These are phyloP conservation scores for Xestia rhomboidea DNA, from an alignment of 2,888 invertebrate species.

Conservation along the genomic window DNA sequence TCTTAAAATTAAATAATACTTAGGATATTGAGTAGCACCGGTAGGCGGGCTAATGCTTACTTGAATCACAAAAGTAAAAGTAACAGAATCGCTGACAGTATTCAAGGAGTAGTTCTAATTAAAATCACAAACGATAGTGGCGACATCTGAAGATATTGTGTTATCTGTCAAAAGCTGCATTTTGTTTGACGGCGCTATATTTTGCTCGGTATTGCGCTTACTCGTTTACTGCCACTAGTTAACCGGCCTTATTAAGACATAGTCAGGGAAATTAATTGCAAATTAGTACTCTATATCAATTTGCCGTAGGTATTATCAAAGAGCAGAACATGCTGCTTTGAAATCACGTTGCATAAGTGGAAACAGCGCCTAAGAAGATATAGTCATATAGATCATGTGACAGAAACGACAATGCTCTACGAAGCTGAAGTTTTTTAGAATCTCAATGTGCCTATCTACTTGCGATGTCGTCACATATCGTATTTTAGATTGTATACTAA, in stretches of 20 bases:
- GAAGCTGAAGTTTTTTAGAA: neutral
- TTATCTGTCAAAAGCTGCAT: neutral
- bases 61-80: neutral
- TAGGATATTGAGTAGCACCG: constrained; percentile 37
- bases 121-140: constrained; percentile 21
- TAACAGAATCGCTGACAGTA: neutral
- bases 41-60: neutral
- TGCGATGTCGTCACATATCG: neutral
- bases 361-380: too few species aligned
- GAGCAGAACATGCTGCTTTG: too few species aligned
- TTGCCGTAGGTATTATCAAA: too few species aligned
- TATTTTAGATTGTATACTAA: neutral
- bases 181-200: neutral
- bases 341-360: too few species aligned
- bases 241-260: neutral
- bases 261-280: neutral
- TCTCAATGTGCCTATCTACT: neutral
- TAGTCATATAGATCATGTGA: too few species aligned
- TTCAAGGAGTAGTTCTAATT: neutral
- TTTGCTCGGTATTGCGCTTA: neutral
- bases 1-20: constrained; percentile 31
- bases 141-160: neutral
- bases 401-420: neutral
- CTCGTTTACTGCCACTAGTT: too few species aligned
- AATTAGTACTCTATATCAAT: neutral